Evolutionary conservation across 2,113 vertebrate species (phyloP), one percentile per base, ranked within the genome.

Genomic region (Silurus asotus): DNA sequence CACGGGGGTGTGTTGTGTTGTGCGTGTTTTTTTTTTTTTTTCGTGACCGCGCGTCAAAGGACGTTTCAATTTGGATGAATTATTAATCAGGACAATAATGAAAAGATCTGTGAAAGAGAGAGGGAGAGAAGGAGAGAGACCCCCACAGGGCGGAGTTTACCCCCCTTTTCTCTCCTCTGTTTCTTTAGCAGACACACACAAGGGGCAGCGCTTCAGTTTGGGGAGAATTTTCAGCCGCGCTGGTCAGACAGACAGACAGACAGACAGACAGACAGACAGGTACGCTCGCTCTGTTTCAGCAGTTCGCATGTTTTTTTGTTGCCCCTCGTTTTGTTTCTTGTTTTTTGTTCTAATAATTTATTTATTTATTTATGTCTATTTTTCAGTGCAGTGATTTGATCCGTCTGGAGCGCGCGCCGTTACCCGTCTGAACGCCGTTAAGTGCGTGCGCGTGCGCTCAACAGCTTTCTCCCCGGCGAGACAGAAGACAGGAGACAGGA

Each of bases 121-220:
- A 37, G 67, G 17, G 28, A 5, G 6, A 69, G 25, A 45, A 25
- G 48, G 15, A 59, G 77, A 61, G 77, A 72, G 64, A 69, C 65
- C 82, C 82, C 82, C 81, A 84, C 37, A 84, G 69, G 82, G 82
- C 82, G 82, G 82, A 84, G 82, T 84, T 84, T 74, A 4, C 82
- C 82, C 82, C 69, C 82, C 81, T 74, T 45, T 17, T 58, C 82
- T 48, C 65, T 11, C 69, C 69, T 72, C 69, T n/a, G 51, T 67
- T 56, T 74, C 69, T 84, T 84, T 74, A 84, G 51, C 82, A 84
- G 81, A 82, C 82, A 84, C 82, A 79, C 64, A 80, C 77, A 56
- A 59, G 82, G 82, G 56, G 82, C 69, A 59, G 62, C 82, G 55
- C 69, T 74, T 84, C 82, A 84, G 82, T 84, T 84, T 84, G 82